phyloP scores from a whole-genome alignment of 37 sponge, comb jelly and placozoan genomes.

The Halisarca cf. caerulea region DNA sequence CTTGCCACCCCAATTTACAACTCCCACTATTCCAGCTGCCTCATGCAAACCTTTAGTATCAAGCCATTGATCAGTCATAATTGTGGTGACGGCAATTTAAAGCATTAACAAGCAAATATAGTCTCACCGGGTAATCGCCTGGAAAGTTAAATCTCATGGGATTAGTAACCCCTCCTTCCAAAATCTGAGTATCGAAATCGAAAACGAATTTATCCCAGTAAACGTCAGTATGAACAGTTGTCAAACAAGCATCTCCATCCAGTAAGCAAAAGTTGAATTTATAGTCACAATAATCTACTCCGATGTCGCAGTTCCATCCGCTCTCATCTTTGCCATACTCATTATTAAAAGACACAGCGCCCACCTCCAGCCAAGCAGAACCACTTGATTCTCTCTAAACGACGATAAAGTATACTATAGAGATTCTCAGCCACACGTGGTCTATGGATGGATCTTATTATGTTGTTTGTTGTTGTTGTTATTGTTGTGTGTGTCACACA shows the following conservation, averaged over 20 bases:
- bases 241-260: not conserved
- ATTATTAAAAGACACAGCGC: not conserved
- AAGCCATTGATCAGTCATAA: too few relatives aligned
- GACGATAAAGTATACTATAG: too few relatives aligned
- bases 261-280: not conserved
- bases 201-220: not conserved
- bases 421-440: too few relatives aligned
- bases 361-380: too few relatives aligned
- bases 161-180: slow-evolving; percentile 46
- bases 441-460: too few relatives aligned
- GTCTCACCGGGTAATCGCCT: not conserved
- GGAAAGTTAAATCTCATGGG: slow-evolving; percentile 47
- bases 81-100: too few relatives aligned
- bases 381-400: too few relatives aligned
- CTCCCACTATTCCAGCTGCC: too few relatives aligned
- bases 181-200: not conserved
- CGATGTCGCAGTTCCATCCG: not conserved
- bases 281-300: not conserved
- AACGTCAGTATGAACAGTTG: not conserved
- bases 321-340: not conserved
- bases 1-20: too few relatives aligned
- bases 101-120: not conserved
- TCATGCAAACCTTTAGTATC: too few relatives aligned
- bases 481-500: too few relatives aligned
- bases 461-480: too few relatives aligned